Evolutionary conservation across 2,888 invertebrate species (phyloP).

Genomic region (Watsonalla binaria): DNA sequence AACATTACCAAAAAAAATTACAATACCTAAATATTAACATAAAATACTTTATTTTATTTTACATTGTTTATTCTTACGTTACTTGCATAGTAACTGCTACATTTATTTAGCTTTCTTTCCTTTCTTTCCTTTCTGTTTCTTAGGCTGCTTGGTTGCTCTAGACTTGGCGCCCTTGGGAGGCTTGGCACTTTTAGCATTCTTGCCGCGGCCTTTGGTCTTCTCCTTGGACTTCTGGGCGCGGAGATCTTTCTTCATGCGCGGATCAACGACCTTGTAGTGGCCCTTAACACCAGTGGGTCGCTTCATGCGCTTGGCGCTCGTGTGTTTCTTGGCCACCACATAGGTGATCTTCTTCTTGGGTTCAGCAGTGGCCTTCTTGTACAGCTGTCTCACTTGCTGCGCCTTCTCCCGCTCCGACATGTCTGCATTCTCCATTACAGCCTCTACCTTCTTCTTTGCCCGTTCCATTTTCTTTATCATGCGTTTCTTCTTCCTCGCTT

Average conservation of each 20-base stretch:
- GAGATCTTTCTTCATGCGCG: slow-evolving; percentile 96
- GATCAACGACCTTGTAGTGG: slow-evolving; percentile 96
- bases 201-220: slow-evolving; percentile 75
- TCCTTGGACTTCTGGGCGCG: slow-evolving; percentile 82
- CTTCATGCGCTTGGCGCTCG: slow-evolving; percentile 84
- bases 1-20: too few relatives aligned
- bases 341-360: slow-evolving; percentile 95
- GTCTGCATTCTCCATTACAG: slow-evolving; percentile 93
- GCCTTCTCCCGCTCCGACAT: slow-evolving; percentile 96
- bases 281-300: slow-evolving; percentile 95
- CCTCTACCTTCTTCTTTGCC: slow-evolving; percentile 97
- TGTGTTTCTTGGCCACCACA: slow-evolving; percentile 94
- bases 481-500: slow-evolving; percentile 97
- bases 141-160: slow-evolving; percentile 16
- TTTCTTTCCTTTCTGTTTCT: slow-evolving; percentile 31
- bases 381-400: slow-evolving; percentile 93
- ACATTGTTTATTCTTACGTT: not conserved
- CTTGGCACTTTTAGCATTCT: slow-evolving; percentile 46
- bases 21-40: not conserved
- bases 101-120: slow-evolving; percentile 47
- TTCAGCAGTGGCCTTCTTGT: slow-evolving; percentile 91
- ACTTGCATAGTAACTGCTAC: not conserved
- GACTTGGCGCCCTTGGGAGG: slow-evolving; percentile 31
- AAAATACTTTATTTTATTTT: not conserved
- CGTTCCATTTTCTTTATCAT: slow-evolving; percentile 91